Base-by-base conservation (phyloP, 2,888 invertebrate genomes). In the Eurytoma adleriae region DNA sequence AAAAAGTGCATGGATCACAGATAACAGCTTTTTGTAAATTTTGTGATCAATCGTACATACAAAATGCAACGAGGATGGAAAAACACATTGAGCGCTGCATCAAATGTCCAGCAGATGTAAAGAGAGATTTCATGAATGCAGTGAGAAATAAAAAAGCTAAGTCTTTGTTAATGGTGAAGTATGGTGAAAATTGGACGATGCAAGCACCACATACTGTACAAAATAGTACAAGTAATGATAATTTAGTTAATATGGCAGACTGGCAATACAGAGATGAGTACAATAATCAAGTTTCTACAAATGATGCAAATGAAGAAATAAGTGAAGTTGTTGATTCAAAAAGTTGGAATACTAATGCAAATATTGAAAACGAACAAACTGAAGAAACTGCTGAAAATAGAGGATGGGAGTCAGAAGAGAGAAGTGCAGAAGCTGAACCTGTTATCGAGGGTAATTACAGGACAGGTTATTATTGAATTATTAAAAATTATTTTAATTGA, bases 181-280 rank as follows among this genome's bases (percentile, higher is more conserved):
- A 74, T 93, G 85, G 94, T 93, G 90, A 92, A 92, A 89, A 91
- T 92, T 91, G 92, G 92, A 86, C 86, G 91, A 83, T 89, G 91
- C 73, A 91, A 91, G 84, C 91, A 89, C 79, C 91, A 91, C 79
- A 90, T 89, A 77, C 88, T 90, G 74, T 92, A 86, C 92, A 92
- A 89, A 91, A 92, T 88, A 91, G 92, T 87, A 90, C 18, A 10
- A 56, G 12, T 50, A 68, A 69, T 62, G 48, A 69, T 27, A 69
- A n/a, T 56, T 52, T 92, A 83, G 92, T 92, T 90, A 83, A 85
- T 75, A 59, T 85, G 12, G 83, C 84, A 14, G 85, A 86, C 14
- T 88, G 87, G 87, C 84, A 84, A 57, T 84, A 85, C 64, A 85
- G 79, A 75, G 83, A 82, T 64, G 62, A 62, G 57, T 50, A 50